Evolutionary conservation across 35 echinoderm and acorn worm species (phyloP).

Genomic region (Amphiura filiformis): DNA sequence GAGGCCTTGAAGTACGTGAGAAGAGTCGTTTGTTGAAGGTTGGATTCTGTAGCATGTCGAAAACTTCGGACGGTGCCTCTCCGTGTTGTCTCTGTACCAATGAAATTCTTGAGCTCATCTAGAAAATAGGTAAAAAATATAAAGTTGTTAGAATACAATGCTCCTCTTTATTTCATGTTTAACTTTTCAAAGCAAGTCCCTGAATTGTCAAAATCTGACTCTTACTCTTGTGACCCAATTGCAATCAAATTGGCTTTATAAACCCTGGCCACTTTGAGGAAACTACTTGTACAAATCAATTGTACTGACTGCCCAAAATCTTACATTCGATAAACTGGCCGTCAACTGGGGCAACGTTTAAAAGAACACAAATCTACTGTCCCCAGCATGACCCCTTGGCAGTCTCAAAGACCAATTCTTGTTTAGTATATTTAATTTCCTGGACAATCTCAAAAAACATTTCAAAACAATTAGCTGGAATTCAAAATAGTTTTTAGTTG

Average conservation of each 20-base stretch:
- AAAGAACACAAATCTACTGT: too few species aligned
- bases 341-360: too few species aligned
- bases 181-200: background rate
- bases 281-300: too few species aligned
- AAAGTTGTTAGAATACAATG: background rate
- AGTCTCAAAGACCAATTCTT: too few species aligned
- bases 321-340: too few species aligned
- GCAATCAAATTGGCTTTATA: background rate
- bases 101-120: conserved; percentile 99
- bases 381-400: too few species aligned
- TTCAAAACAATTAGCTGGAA: too few species aligned
- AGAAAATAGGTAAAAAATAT: conserved; percentile 2
- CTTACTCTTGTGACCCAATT: background rate
- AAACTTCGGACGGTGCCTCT: conserved; percentile 76
- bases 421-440: too few species aligned
- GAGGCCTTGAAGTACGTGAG: conserved; percentile 80
- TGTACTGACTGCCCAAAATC: too few species aligned
- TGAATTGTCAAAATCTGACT: too few species aligned
- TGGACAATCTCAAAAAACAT: too few species aligned
- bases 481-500: too few species aligned
- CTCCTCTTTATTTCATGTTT: background rate
- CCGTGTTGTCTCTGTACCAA: conserved; percentile 85
- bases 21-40: conserved; percentile 81
- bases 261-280: background rate
- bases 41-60: conserved; percentile 91